Evolutionary conservation across 1,140 invertebrate species (phyloP), one percentile per base, ranked within the genome.

Genomic region (Heliconius congener): DNA sequence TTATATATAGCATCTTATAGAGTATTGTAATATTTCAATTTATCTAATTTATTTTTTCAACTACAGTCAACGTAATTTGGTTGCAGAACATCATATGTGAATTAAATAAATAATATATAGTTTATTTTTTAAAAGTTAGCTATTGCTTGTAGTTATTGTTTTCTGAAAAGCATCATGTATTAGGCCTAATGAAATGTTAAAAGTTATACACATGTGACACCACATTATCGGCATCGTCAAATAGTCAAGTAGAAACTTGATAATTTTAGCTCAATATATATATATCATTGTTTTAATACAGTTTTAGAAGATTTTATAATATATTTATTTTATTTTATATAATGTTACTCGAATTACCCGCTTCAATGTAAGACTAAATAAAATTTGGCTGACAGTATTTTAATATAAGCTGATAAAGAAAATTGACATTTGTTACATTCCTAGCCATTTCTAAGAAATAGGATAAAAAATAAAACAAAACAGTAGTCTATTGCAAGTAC

Each of bases 371-470:
- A 78, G 77, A 79, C 84, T 76, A 84, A 85, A 85, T 79, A 81
- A 82, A 84, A 73, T 88, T 83, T 76, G 77, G 81, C 81, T 79
- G 86, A 82, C 85, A 87, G 85, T 85, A 83, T 87, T 87, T 84
- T 83, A 85, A 83, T 86, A 78, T 84, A 87, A 85, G 83, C 85
- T 83, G 73, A 80, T 76, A 83, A 77, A 76, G 37, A 81, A 76
- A 84, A 82, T 84, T 83, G 80, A 86, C 80, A 85, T 85, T 86
- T 89, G 86, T 91, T 66, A 91, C 90, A 91, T 91, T 92, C 88
- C 88, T 85, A 78, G 85, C 78, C 77, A 82, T 78, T 80, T 83
- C 78, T 79, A 83, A 84, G 73, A 74, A 81, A 84, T 81, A 78
- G 77, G 74, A 81, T 80, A 71, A 55, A 73, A 8, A 81, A 74